Percentiles rank a stretch among this genome's conserved stretches.
Conservation (phyloP, 2,113 vertebrate species). For the Gallinago undulata region DNA sequence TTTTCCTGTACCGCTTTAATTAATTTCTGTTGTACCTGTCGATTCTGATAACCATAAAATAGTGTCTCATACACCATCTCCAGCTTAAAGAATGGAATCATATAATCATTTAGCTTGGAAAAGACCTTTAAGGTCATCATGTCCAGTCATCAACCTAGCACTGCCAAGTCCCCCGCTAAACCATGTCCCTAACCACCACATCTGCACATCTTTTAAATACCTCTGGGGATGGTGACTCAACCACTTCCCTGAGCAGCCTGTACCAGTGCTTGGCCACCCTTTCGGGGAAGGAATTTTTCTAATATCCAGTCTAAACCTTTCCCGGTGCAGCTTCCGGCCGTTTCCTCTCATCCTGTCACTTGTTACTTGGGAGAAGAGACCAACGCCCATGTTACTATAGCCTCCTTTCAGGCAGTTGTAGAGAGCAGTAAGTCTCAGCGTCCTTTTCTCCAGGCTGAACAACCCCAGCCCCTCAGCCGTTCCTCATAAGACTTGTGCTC, state of each 20-base stretch:
- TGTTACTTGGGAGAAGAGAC: neutral
- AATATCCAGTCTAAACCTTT: neutral
- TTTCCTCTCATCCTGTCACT: neutral
- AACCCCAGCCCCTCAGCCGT: neutral
- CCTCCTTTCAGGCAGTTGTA: neutral
- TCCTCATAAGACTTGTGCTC: neutral
- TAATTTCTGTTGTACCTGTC: neutral
- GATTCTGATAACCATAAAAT: neutral
- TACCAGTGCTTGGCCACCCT: neutral
- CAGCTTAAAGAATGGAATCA: neutral
- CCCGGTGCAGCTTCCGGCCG: neutral
- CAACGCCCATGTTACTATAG: neutral
- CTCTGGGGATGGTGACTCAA: neutral
- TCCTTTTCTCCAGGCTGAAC: neutral
- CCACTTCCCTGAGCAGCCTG: neutral
- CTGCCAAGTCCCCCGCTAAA: neutral
- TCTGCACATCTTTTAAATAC: neutral
- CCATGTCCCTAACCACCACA: neutral
- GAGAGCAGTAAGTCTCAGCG: neutral
- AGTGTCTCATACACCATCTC: neutral
- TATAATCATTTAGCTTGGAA: neutral
- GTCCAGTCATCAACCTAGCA: neutral
- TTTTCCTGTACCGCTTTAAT: neutral
- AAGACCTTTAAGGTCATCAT: neutral
- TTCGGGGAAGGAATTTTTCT: neutral